Percentiles rank a stretch among this genome's conserved stretches.
Evolutionary conservation across 1,140 invertebrate genomes (phyloP).

Genomic region (Charaxes varanes): DNA sequence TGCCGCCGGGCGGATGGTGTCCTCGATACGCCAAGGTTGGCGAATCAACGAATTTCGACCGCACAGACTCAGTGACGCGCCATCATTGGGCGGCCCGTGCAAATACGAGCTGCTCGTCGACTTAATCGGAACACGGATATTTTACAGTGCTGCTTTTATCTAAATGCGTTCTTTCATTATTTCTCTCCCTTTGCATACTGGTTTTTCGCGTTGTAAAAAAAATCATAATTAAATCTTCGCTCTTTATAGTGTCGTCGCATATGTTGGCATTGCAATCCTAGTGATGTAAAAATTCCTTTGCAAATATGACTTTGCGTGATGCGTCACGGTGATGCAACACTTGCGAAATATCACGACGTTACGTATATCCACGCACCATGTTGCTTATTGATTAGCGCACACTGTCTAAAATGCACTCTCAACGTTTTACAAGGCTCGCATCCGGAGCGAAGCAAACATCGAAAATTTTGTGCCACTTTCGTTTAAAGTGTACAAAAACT

Average conservation of each 20-base stretch:
- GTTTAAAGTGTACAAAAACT: slow-evolving; percentile 15
- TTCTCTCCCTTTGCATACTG: too few species aligned
- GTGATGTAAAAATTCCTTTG: slow-evolving; percentile 7
- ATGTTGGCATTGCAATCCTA: neutral
- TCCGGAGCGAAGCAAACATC: slow-evolving; percentile 18
- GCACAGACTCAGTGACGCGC: slow-evolving; percentile 35
- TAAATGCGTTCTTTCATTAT: too few species aligned
- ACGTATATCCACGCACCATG: slow-evolving; percentile 36
- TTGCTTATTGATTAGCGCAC: slow-evolving; percentile 55
- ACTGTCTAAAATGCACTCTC: slow-evolving; percentile 44
- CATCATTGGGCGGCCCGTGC: neutral
- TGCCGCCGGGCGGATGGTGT: slow-evolving; percentile 49
- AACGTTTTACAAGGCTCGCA: slow-evolving; percentile 1
- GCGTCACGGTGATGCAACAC: slow-evolving; percentile 49
- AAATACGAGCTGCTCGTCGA: too few species aligned
- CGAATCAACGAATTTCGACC: slow-evolving; percentile 56
- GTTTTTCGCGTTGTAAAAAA: too few species aligned
- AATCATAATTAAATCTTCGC: too few species aligned
- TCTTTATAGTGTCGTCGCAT: too few species aligned
- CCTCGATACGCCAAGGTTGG: slow-evolving; percentile 57
- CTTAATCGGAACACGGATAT: neutral
- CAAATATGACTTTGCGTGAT: slow-evolving; percentile 15
- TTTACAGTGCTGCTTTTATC: too few species aligned
- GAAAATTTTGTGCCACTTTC: slow-evolving; percentile 7
- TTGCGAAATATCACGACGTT: slow-evolving; percentile 41